Conservation (phyloP, 2,888 invertebrate genomes). For the Eumacrocentrus americanus region DNA sequence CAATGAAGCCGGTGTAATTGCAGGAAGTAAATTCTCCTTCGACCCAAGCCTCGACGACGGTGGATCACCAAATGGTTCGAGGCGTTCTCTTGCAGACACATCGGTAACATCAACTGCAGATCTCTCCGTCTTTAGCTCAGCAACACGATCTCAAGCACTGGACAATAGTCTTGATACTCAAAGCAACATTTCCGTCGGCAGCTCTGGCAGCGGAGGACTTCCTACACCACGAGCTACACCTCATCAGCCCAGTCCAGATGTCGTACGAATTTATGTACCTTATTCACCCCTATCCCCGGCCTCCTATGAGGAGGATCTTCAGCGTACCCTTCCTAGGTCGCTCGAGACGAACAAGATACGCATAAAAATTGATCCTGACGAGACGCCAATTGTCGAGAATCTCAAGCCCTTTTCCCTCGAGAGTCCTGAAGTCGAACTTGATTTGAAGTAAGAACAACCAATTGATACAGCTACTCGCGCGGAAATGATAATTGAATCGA, state of each 20-base stretch:
- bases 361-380: slow-evolving; percentile 74
- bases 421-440: slow-evolving; percentile 55
- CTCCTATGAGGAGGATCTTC: slow-evolving; percentile 65
- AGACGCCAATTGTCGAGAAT: slow-evolving; percentile 65
- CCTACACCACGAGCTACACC: slow-evolving; percentile 72
- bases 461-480: not conserved
- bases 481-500: not conserved
- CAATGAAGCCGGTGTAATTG: slow-evolving; percentile 40
- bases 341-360: slow-evolving; percentile 75
- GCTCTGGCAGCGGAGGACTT: slow-evolving; percentile 69
- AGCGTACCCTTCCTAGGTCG: slow-evolving; percentile 64
- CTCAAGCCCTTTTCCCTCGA: slow-evolving; percentile 57
- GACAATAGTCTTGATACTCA: slow-evolving; percentile 79
- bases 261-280: slow-evolving; percentile 80
- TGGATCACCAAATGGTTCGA: slow-evolving; percentile 74
- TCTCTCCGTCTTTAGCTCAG: slow-evolving; percentile 77
- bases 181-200: slow-evolving; percentile 77
- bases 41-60: slow-evolving; percentile 73
- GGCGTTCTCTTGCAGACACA: slow-evolving; percentile 81
- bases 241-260: slow-evolving; percentile 73
- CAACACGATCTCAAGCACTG: slow-evolving; percentile 74
- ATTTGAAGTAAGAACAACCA: slow-evolving; percentile 51
- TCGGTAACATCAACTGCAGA: slow-evolving; percentile 85
- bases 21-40: slow-evolving; percentile 71
- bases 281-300: slow-evolving; percentile 70